Evolutionary conservation across 2,888 invertebrate genomes (phyloP).

Genomic region (Acanthopleura granulata): DNA sequence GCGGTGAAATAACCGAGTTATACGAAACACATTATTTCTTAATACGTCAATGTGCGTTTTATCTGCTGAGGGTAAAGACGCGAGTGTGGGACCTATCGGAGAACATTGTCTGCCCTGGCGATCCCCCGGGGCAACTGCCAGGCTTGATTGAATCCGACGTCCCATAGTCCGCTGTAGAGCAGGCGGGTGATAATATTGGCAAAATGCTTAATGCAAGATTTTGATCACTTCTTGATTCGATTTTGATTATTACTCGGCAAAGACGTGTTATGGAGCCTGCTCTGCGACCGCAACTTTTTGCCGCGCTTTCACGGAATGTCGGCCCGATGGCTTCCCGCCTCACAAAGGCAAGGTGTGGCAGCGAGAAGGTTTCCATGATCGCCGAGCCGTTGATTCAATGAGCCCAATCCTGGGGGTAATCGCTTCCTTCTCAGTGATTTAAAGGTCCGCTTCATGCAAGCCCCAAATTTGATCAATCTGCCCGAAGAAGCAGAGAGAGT

Average conservation of each 20-base stretch:
- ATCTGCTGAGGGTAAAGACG: neutral
- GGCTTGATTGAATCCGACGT: neutral
- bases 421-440: neutral
- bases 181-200: slow-evolving; percentile 2
- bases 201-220: slow-evolving; percentile 13
- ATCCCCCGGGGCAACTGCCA: neutral
- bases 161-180: neutral
- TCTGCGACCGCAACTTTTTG: neutral
- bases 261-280: slow-evolving; percentile 3
- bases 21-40: neutral
- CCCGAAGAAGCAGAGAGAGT: neutral
- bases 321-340: neutral
- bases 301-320: neutral
- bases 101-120: neutral
- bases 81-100: neutral
- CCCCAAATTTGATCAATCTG: neutral
- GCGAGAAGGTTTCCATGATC: neutral
- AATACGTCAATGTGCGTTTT: neutral
- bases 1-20: slow-evolving; percentile 5
- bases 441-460: neutral
- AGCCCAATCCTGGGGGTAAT: neutral
- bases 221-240: slow-evolving; percentile 10
- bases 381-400: neutral
- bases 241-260: slow-evolving; percentile 12
- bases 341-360: neutral